Conservation (phyloP, 2,888 invertebrate genomes). For the Autographa gamma region DNA sequence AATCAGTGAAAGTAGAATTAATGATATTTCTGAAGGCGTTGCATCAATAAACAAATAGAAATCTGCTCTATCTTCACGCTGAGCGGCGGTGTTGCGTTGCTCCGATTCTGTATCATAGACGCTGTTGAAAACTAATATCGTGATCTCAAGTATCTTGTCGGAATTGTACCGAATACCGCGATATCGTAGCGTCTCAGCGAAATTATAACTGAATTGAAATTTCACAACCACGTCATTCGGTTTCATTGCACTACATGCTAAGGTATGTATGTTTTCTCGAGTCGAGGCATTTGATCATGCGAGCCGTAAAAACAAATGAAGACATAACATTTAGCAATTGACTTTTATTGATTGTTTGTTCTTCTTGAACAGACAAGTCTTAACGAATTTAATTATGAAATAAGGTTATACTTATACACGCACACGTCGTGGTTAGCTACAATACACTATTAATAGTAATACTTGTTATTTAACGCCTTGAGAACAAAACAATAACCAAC, state of each 20-base stretch:
- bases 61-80: conserved; percentile 74
- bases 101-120: conserved; percentile 72
- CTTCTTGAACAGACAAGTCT: conserved; percentile 9
- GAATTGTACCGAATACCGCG: conserved; percentile 56
- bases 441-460: background rate
- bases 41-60: conserved; percentile 80
- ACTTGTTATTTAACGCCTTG: background rate
- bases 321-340: conserved; percentile 32
- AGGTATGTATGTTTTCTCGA: conserved; percentile 21
- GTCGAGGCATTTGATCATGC: conserved; percentile 26
- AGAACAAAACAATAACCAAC: conserved; percentile 59
- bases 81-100: conserved; percentile 58
- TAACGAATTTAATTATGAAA: background rate
- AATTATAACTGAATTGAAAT: conserved; percentile 47
- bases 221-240: conserved; percentile 56
- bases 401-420: background rate
- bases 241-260: background rate
- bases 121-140: conserved; percentile 79
- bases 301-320: conserved; percentile 24
- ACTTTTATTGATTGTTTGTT: conserved; percentile 26
- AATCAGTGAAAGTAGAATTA: conserved; percentile 71
- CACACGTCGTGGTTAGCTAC: background rate
- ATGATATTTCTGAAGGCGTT: conserved; percentile 75
- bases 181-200: conserved; percentile 38
- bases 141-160: conserved; percentile 74